Base-by-base conservation (phyloP, 2,113 vertebrate genomes). In the Vidua chalybeata region DNA sequence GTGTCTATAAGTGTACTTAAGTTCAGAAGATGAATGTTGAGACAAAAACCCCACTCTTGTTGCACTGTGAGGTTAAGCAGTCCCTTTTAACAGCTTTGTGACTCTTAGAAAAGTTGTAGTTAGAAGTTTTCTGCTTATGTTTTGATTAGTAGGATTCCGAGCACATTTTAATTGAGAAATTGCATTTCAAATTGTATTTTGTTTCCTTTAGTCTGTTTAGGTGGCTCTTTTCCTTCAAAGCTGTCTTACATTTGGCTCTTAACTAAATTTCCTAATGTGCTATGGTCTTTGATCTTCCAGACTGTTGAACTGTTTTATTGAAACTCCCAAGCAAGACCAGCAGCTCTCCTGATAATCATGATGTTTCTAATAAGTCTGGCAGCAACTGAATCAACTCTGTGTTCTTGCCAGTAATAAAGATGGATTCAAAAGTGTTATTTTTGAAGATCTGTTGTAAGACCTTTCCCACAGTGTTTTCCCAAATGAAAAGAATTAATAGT, bases 11-110 rank as follows among this genome's bases (percentile, higher is more conserved):
- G 10, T 4, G n/a, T 17, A 18, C 13, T 55, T 52, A 51, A 71
- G 6, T 59, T 69, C 31, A 51, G 73, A 79, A 37, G 26, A 52
- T 17, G 6, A 55, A 61, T 14, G 9, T 13, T 33, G 43, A 6
- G 10, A 2, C 20, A 3, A 8, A 56, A 63, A 17, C 0, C 0
- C 2, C 20, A 16, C 7, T 3, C 9, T 1, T 3, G 6, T 43
- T 79, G 11, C 3, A 5, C 7, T 67, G 21, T 20, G 37, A 56
- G 45, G 5, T 12, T 41, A 84, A 89, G 18, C 18, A 62, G 10
- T 24, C 7, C 51, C 30, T 69, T 43, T 64, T 24, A 43, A 45
- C 31, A 78, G 9, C 26, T 89, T 73, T 72, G 15, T 58, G 18
- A 15, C 4, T 49, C 37, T 66, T 23, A 56, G 41, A 35, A 46